Base-by-base conservation (phyloP, 2,113 vertebrate genomes). In the Ptychochromis oligacanthus region DNA sequence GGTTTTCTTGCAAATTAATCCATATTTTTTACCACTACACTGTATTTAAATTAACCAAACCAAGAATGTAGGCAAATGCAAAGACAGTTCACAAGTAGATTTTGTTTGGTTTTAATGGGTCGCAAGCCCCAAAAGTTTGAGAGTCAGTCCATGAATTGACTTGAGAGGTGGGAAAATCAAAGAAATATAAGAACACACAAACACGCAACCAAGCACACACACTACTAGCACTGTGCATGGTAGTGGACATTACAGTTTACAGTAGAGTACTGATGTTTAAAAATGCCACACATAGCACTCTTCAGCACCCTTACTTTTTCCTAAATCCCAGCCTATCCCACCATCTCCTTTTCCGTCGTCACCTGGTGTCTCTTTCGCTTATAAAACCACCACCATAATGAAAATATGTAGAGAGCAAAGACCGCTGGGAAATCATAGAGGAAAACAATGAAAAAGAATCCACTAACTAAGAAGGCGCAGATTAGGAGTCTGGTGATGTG, bases 381-480 rank as follows among this genome's bases (percentile, higher is more conserved):
- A 0, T 93, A 96, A 77, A 95, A 96, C 65, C 98, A 93, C 96
- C 97, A 99, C 78, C 93, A 97, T 87, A 97, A 67, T 52, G 97
- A 97, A 82, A 97, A 95, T 34, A 97, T 65, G 74, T 97, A 99
- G 85, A 99, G 93, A 1, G 92, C 94, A 86, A 97, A 95, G 82
- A 97, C 97, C 15, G 96, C 93, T 76, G 96, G 95, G 85, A 98
- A 94, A 93, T 98, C 97, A 75, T 95, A 98, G 61, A 97, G 91
- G 79, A 96, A 98, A 62, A 95, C 89, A 4, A 95, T 92, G 65
- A 96, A 85, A 80, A 97, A 94, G 95, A 98, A 97, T 17, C 97
- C 92, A 57, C 96, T 84, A 80, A 97, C 96, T 82, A 97, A 89
- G 58, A 97, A 83, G 61, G 91, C 87, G 82, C 94, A 96, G 28